Conservation (phyloP, 2,888 invertebrate genomes). For the Xylocampa areola region DNA sequence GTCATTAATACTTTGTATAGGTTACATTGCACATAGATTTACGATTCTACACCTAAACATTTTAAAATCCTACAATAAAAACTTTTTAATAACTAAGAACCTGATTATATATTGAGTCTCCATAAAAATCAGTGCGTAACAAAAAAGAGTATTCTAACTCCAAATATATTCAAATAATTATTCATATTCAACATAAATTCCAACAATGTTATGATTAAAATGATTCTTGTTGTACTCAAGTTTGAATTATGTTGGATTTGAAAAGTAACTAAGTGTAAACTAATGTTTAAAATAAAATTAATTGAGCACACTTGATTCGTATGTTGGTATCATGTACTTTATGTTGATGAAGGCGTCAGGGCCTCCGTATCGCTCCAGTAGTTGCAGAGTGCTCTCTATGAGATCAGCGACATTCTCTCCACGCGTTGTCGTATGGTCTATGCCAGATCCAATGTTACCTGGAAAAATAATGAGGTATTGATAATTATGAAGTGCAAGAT, state of each 20-base stretch:
- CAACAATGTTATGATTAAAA: conserved; percentile 8
- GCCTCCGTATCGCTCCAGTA: conserved; percentile 97
- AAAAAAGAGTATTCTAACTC: conserved; percentile 22
- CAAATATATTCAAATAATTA: conserved; percentile 7
- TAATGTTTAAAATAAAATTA: conserved; percentile 67
- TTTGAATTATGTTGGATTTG: conserved; percentile 23
- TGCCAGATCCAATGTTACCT: conserved; percentile 97
- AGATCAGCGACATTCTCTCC: conserved; percentile 97
- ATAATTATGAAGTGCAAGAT: neutral
- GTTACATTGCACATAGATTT: conserved; percentile 20
- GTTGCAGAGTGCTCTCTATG: conserved; percentile 97
- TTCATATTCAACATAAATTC: conserved; percentile 19
- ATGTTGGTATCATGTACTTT: conserved; percentile 99
- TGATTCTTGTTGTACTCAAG: conserved; percentile 18
- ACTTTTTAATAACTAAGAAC: conserved; percentile 8
- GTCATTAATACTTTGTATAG: conserved; percentile 11
- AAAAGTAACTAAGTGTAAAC: conserved; percentile 12
- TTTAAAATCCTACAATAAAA: conserved; percentile 11
- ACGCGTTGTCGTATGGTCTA: conserved; percentile 96
- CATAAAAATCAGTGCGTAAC: conserved; percentile 11
- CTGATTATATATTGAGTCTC: conserved; percentile 19
- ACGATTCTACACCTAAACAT: conserved; percentile 4
- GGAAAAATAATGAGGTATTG: conserved; percentile 38
- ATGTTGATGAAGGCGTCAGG: conserved; percentile 99
- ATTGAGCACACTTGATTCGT: conserved; percentile 97